phyloP scores from a whole-genome alignment of 2,888 invertebrate species.

The Tanytarsus gracilentus region DNA sequence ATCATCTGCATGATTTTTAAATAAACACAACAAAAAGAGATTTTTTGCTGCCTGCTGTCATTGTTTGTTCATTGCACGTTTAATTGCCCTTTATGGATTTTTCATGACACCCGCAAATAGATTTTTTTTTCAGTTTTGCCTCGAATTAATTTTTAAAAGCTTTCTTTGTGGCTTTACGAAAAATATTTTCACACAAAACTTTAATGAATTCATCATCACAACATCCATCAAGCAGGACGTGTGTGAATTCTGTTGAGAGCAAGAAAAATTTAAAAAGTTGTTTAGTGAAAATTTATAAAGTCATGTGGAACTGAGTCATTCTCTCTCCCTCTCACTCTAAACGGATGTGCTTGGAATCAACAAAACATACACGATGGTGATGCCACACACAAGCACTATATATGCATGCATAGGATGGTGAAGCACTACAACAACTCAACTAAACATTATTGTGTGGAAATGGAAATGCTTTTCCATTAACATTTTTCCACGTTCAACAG shows the following conservation, averaged over 20 bases:
- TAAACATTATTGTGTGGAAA: no score
- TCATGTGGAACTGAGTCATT: not conserved
- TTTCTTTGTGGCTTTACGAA: not conserved
- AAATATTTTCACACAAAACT: not conserved
- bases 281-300: not conserved
- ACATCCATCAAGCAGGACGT: no score
- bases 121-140: not conserved
- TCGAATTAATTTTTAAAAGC: not conserved
- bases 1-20: constrained; percentile 4
- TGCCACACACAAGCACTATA: not conserved
- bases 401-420: not conserved
- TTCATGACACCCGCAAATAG: no score
- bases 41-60: not conserved
- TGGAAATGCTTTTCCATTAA: constrained; percentile 23
- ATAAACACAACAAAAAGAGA: not conserved
- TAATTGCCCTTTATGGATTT: constrained; percentile 4
- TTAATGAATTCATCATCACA: not conserved
- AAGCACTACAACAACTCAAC: no score
- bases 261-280: no score
- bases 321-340: no score
- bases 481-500: constrained; percentile 18
- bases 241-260: no score
- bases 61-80: constrained; percentile 1
- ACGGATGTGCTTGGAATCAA: not conserved
- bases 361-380: not conserved